phyloP scores from a whole-genome alignment of 1,140 invertebrate species.

The Leptopilina clavipes region DNA sequence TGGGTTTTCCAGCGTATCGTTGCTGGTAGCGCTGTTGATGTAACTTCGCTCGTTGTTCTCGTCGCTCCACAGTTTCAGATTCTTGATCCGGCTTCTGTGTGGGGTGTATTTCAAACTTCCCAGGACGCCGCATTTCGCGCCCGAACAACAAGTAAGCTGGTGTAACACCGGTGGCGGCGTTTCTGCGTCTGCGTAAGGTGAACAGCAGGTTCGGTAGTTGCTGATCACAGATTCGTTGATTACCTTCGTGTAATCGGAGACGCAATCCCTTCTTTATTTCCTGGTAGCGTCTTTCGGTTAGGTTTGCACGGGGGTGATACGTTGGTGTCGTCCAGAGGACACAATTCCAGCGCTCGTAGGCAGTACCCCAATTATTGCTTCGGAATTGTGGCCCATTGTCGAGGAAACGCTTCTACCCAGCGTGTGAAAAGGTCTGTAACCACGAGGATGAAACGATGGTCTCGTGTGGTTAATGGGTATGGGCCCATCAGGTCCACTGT shows the following conservation, averaged over 20 bases:
- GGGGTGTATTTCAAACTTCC: background rate
- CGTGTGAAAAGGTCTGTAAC: background rate
- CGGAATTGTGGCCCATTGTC: slow-evolving; percentile 54
- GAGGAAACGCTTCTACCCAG: slow-evolving; percentile 21
- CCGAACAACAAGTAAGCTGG: no score
- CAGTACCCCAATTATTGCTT: background rate
- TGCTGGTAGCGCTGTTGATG: background rate
- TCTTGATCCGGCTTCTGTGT: background rate
- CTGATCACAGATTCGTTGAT: no score
- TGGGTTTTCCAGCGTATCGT: background rate
- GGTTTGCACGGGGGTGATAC: slow-evolving; percentile 57
- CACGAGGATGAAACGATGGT: slow-evolving; percentile 6
- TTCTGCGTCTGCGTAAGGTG: slow-evolving; percentile 34
- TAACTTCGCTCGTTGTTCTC: background rate
- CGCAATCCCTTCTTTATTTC: slow-evolving; percentile 46
- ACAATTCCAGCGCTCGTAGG: background rate
- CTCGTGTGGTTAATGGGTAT: background rate
- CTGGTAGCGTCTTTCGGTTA: slow-evolving; percentile 53
- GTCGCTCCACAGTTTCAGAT: background rate
- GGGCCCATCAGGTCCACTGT: slow-evolving; percentile 15
- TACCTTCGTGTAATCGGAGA: slow-evolving; percentile 9
- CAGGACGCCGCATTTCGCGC: no score
- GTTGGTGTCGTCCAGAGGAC: no score
- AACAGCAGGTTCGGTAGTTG: slow-evolving; percentile 38
- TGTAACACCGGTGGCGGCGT: slow-evolving; percentile 18